phyloP scores from a whole-genome alignment of 2,888 invertebrate species.

The Drosophila greeni region DNA sequence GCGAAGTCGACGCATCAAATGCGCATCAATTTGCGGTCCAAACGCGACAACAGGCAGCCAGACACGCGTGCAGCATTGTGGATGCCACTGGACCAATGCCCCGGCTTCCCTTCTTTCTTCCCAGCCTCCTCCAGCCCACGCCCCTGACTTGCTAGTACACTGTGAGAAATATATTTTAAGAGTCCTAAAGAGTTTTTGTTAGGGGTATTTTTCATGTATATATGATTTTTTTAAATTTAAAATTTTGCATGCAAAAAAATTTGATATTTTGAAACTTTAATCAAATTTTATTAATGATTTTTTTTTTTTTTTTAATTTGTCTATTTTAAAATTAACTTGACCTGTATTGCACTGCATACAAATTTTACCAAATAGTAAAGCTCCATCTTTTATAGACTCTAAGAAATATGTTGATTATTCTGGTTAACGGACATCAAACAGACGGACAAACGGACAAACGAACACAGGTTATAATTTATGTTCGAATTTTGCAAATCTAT shows the following conservation, averaged over 20 bases:
- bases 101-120: background rate
- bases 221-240: background rate
- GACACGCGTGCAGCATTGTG: conserved; percentile 59
- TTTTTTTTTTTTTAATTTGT: too few species aligned
- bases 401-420: background rate
- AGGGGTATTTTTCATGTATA: background rate
- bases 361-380: too few species aligned
- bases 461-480: too few species aligned
- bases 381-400: too few species aligned
- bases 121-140: background rate
- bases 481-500: too few species aligned
- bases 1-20: conserved; percentile 64
- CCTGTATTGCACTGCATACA: too few species aligned
- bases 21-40: conserved; percentile 64
- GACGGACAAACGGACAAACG: conserved; percentile 1
- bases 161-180: background rate
- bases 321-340: too few species aligned
- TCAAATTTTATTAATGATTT: too few species aligned
- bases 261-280: too few species aligned
- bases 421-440: background rate
- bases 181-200: background rate
- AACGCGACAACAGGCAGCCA: conserved; percentile 61
- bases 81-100: conserved; percentile 37
- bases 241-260: too few species aligned
- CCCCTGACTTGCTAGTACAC: conserved; percentile 7